Evolutionary conservation across 2,888 invertebrate species (phyloP), one percentile per base, ranked within the genome.

Genomic region (Liopterus haemorrhoidalis): DNA sequence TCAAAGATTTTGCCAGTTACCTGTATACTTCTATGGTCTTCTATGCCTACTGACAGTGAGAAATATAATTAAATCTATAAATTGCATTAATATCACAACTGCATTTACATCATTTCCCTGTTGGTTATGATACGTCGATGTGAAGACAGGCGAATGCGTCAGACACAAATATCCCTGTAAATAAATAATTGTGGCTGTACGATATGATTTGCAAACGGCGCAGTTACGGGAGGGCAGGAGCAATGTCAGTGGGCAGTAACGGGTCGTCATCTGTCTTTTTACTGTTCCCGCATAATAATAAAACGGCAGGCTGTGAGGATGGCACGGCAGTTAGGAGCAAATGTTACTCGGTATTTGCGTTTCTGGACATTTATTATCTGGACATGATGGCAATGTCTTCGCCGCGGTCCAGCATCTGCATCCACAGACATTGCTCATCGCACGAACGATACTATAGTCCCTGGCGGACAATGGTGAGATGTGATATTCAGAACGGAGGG

Each of bases 231-330:
- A 15, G 12, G 15, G 38, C 16, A 27, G 38, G 28, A 28, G 8
- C 8, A 28, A 8, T 5, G 69, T 71, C 59, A 55, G 51, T 57
- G 62, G 50, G 50, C 52, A 46, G 41, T 21, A 48, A 47, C 55
- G 50, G 57, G 54, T 63, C 70, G 70, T 76, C 68, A 77, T 76
- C 75, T 78, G 78, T 73, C 77, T 77, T 78, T 79, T 78, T 70
- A 69, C 61, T 63, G 67, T 68, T 68, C 68, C 69, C 68, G 69
- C 68, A 78, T 78, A 75, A 74, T 78, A 78, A 78, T 79, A 78
- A 78, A 78, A 78, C 49, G 59, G 59, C 61, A 55, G 56, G 63
- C 28, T 35, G 42, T 31, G 21, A 14, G 44, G 19, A 38, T 11
- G 21, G 59, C 62, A 62, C 61, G 66, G 59, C 66, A 62, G 66